Conservation (phyloP, 2,888 invertebrate species). For the Amblyjoppa proteus region DNA sequence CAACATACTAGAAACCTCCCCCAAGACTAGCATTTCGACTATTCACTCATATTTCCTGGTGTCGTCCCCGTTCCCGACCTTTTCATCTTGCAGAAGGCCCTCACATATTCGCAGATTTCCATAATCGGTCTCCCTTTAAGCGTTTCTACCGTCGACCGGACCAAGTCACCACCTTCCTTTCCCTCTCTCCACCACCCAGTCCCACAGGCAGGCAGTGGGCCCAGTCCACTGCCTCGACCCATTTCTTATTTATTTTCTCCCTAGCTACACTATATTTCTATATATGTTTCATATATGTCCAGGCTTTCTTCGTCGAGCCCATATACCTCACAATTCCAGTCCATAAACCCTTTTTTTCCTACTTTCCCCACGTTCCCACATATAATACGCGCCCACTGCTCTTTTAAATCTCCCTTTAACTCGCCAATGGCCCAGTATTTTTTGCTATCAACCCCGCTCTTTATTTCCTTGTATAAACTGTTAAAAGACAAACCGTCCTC, state of each 20-base stretch:
- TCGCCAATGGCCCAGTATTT: too few relatives aligned
- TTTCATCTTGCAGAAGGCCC: not conserved
- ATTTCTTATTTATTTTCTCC: not conserved
- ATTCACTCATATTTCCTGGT: too few relatives aligned
- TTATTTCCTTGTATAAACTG: too few relatives aligned
- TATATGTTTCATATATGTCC: not conserved
- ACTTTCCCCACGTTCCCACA: not conserved
- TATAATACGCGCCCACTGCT: not conserved
- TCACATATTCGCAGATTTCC: not conserved
- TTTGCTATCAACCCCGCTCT: too few relatives aligned
- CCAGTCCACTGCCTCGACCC: not conserved
- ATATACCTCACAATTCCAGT: not conserved
- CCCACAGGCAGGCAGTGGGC: too few relatives aligned
- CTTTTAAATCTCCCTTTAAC: not conserved
- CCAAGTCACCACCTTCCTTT: not conserved
- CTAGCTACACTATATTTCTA: not conserved
- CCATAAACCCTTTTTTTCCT: not conserved
- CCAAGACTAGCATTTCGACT: too few relatives aligned
- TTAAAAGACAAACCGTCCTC: too few relatives aligned
- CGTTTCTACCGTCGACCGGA: not conserved
- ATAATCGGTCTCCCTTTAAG: not conserved
- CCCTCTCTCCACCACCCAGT: not conserved
- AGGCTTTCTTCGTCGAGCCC: not conserved
- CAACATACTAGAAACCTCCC: too few relatives aligned
- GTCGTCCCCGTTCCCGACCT: slow-evolving; percentile 7